Base-by-base conservation (phyloP, 2,888 invertebrate genomes). In the Mimumesa dahlbomi region DNA sequence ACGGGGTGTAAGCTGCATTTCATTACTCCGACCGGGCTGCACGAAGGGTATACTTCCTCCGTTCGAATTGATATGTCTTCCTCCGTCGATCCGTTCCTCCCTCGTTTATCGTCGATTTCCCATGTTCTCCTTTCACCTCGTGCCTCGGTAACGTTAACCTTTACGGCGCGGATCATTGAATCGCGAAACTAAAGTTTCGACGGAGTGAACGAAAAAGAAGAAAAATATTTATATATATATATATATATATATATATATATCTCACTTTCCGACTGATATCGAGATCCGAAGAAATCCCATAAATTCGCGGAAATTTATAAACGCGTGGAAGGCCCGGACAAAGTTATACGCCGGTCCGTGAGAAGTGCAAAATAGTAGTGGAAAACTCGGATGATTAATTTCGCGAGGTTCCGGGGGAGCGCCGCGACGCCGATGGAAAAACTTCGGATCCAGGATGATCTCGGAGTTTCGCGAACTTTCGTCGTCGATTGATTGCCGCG, bases 1-100 rank as follows among this genome's bases (percentile, higher is more conserved):
- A 65, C 71, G 62, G 71, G 67, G 70, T 68, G 70, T 73, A 75
- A 77, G 73, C 75, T 59, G 77, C 75, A 65, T 65, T 75, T 78
- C 70, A 64, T 74, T 65, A 65, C 69, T 58, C 25, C 57, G 25
- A 50, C 36, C 21, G 16, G 45, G 5, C 29, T 31, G 21, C 40
- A 22, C 22, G 38, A 16, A n/a, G 49, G 50, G 22, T 34, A 42
- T 42, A 48, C 53, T 69, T 49, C 43, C 71, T 45, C 16, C 36
- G 21, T 31, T 49, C 57, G 42, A 64, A 73, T 59, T 58, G 61
- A 73, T 59, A 48, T 50, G 61, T 57, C 61, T 72, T 54, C 54
- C 73, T 49, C 16, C 29, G 5, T 11, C 25, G n/a, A n/a, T 2
- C 16, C 14, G 18, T 49, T 43, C 40, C 18, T 25, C 7, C 25